Base-by-base conservation (phyloP, 2,113 vertebrate genomes). In the Tinamus guttatus region DNA sequence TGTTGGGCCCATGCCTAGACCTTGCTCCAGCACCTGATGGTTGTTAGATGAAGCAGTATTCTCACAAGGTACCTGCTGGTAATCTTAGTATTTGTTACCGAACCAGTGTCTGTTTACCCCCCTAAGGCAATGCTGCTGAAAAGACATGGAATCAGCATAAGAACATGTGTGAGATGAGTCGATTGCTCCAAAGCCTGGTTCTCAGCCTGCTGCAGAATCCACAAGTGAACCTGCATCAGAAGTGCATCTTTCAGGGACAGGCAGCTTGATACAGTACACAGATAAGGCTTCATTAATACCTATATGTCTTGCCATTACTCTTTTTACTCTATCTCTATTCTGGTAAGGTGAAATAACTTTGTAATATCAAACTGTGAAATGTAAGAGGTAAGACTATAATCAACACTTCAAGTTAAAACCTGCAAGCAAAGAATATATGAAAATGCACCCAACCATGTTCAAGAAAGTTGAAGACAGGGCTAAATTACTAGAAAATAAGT, bases 31-130 rank as follows among this genome's bases (percentile, higher is more conserved):
- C 36, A 21, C 40, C 18, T 58, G 2, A 1, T 1, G 4, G 0
- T 22, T 32, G 70, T 7, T 56, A 65, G 56, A 9, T 7, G n/a
- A 62, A 60, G 7, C 63, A 43, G 17, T 9, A 59, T 21, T 54
- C 16, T 38, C 13, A 40, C 59, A 68, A 32, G 52, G 43, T 16
- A 62, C 24, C 2, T 51, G 15, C 0, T 40, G 62, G 18, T 30
- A 74, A 45, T 25, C 5, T 32, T 17, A 18, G 28, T 38, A 30
- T 40, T 60, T 34, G 2, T 32, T 59, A 3, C 8, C 11, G 12
- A 11, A 7, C 5, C n/a, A 19, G 11, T 45, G 60, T 76, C 28
- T 52, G 4, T 70, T 14, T 19, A 9, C 0, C 0, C 22, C 11
- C 38, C 3, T 47, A 64, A 51, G 30, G 25, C 36, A 22, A 1